Conservation (phyloP, 2,797 vertebrate genomes). For the Melanotaenia parkinsoni region DNA sequence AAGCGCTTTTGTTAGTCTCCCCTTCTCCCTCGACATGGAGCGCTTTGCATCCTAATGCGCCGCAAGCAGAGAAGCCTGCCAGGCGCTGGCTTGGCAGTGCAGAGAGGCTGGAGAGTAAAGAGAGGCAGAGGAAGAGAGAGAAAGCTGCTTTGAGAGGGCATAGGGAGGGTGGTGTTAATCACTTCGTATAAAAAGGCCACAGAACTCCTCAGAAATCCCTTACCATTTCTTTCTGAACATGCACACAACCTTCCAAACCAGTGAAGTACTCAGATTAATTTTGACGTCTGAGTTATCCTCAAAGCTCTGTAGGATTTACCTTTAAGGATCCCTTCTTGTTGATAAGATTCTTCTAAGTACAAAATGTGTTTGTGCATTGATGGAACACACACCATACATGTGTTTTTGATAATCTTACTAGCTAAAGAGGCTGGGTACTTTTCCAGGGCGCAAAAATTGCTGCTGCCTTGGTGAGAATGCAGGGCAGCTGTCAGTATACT, state of each 20-base stretch:
- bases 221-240: conserved; percentile 38
- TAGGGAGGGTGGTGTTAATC: conserved; percentile 75
- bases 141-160: conserved; percentile 73
- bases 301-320: conserved; percentile 47
- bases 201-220: conserved; percentile 67
- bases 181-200: conserved; percentile 74
- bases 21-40: conserved; percentile 79
- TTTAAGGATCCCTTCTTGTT: conserved; percentile 26
- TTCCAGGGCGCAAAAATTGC: background rate
- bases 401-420: conserved; percentile 29
- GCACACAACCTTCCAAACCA: conserved; percentile 43
- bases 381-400: conserved; percentile 12
- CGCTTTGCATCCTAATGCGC: conserved; percentile 84
- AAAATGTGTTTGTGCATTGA: conserved; percentile 22
- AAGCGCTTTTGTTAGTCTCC: conserved; percentile 85
- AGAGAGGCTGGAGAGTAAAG: conserved; percentile 73
- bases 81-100: conserved; percentile 76
- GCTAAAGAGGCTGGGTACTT: conserved; percentile 20
- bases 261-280: conserved; percentile 53
- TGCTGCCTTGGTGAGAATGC: conserved; percentile 25
- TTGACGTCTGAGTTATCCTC: conserved; percentile 58
- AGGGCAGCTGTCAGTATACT: conserved; percentile 23
- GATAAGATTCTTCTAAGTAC: conserved; percentile 36
- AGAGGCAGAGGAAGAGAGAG: conserved; percentile 56
- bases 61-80: conserved; percentile 75